Percentiles rank a stretch among this genome's conserved stretches.
phyloP scores from a whole-genome alignment of 2,797 vertebrate species.

The Crypturellus tataupa region DNA sequence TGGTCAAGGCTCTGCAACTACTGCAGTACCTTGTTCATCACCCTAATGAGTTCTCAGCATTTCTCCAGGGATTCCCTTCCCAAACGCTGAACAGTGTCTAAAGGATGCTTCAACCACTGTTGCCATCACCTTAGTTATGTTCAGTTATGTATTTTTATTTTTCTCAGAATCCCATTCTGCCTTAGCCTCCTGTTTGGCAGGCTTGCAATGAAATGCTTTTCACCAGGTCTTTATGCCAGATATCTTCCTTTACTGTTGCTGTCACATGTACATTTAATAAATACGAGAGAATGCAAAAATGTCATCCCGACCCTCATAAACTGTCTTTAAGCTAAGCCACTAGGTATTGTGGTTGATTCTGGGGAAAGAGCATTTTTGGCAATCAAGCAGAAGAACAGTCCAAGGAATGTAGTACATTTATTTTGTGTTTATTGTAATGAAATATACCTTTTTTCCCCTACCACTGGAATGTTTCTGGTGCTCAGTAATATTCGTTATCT shows the following conservation, averaged over 20 bases:
- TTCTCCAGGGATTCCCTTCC: not conserved
- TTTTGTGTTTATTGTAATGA: constrained; percentile 38
- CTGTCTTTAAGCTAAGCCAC: not conserved
- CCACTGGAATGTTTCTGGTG: not conserved
- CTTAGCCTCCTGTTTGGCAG: not conserved
- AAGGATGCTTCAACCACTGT: not conserved
- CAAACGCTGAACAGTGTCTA: not conserved
- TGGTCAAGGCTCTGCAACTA: not conserved
- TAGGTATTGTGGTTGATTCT: not conserved
- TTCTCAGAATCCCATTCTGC: not conserved
- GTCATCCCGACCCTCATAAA: constrained; percentile 7
- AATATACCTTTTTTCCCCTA: not conserved
- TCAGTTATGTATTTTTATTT: not conserved
- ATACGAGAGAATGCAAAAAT: not conserved
- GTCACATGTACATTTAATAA: constrained; percentile 19
- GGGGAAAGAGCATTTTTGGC: constrained; percentile 6
- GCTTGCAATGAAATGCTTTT: not conserved
- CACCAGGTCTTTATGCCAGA: not conserved
- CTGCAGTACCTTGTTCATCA: not conserved
- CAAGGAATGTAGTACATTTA: constrained; percentile 8
- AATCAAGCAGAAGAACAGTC: constrained; percentile 28
- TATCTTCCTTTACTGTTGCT: constrained; percentile 8
- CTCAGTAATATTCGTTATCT: not conserved
- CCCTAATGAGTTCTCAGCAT: not conserved
- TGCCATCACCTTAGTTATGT: not conserved